A percentile compares a stretch with the other conserved stretches of the same genome.
These are phyloP conservation scores for Beris morrisii DNA, from an alignment of 2,888 invertebrate genomes.

Conservation along the genomic window DNA sequence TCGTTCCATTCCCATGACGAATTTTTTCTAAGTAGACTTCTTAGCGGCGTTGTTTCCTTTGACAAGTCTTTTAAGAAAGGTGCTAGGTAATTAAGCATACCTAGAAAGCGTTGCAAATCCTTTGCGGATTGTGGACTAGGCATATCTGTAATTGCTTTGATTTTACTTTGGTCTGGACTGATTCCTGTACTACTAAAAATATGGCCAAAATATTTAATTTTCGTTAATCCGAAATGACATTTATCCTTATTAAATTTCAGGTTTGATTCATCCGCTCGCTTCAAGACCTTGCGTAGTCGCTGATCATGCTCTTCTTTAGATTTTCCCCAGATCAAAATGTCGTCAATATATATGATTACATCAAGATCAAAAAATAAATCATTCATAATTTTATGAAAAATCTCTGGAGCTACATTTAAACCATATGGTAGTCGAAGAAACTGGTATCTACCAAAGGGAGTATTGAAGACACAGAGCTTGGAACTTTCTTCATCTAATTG, in stretches of 20 bases:
- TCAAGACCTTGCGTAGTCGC: not conserved
- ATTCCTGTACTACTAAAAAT: slow-evolving; percentile 34
- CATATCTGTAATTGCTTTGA: too few species aligned
- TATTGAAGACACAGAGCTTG: slow-evolving; percentile 41
- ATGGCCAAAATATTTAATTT: slow-evolving; percentile 39
- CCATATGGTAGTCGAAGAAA: slow-evolving; percentile 39
- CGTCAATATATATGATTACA: slow-evolving; percentile 35
- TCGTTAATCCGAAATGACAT: slow-evolving; percentile 31
- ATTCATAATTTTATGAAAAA: slow-evolving; percentile 30
- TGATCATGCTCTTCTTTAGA: not conserved
- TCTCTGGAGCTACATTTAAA: slow-evolving; percentile 37
- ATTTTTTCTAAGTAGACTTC: slow-evolving; percentile 38
- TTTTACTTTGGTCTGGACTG: too few species aligned
- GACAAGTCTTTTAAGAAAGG: slow-evolving; percentile 23
- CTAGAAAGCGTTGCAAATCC: slow-evolving; percentile 35
- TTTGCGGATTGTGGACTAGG: slow-evolving; percentile 32
- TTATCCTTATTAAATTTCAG: slow-evolving; percentile 35
- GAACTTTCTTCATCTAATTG: slow-evolving; percentile 41
- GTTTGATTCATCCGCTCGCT: not conserved
- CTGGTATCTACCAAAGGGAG: slow-evolving; percentile 41
- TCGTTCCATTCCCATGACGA: slow-evolving; percentile 37
- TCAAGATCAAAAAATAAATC: not conserved
- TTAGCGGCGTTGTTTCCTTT: slow-evolving; percentile 33
- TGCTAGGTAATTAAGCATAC: slow-evolving; percentile 35
- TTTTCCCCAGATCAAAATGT: not conserved